These are phyloP conservation scores for Drosophila paranaensis DNA, from an alignment of 2,888 invertebrate genomes.

Conservation along the genomic window DNA sequence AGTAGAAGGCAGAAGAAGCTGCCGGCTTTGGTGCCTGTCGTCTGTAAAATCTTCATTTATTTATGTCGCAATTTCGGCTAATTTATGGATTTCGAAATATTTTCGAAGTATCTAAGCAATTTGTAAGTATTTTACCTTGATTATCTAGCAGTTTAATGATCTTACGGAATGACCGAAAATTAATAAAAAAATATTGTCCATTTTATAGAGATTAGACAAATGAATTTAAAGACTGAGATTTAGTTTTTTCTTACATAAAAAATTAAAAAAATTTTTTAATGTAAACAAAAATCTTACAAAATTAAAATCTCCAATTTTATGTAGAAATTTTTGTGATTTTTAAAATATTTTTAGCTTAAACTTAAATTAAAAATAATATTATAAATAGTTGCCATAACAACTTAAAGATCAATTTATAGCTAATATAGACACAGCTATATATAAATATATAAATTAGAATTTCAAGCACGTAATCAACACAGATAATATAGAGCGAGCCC, in stretches of 20 bases:
- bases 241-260: too few species aligned
- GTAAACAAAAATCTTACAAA: neutral
- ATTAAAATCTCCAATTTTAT: neutral
- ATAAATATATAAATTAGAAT: too few species aligned
- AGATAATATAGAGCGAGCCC: neutral
- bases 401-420: neutral
- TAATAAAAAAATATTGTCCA: neutral
- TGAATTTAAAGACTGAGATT: neutral
- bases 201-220: neutral
- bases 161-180: neutral
- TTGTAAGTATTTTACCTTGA: constrained; percentile 9
- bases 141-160: neutral
- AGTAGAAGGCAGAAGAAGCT: neutral
- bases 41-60: constrained; percentile 39
- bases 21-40: constrained; percentile 19
- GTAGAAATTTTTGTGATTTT: too few species aligned
- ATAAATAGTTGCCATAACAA: neutral
- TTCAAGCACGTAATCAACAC: constrained; percentile 3
- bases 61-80: constrained; percentile 35
- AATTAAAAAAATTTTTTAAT: too few species aligned
- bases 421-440: neutral
- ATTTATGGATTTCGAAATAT: constrained; percentile 27
- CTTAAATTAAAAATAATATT: neutral
- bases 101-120: neutral
- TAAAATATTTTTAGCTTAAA: too few species aligned